Evolutionary conservation across 2,888 invertebrate species (phyloP).

Genomic region (Oscheius sp.): DNA sequence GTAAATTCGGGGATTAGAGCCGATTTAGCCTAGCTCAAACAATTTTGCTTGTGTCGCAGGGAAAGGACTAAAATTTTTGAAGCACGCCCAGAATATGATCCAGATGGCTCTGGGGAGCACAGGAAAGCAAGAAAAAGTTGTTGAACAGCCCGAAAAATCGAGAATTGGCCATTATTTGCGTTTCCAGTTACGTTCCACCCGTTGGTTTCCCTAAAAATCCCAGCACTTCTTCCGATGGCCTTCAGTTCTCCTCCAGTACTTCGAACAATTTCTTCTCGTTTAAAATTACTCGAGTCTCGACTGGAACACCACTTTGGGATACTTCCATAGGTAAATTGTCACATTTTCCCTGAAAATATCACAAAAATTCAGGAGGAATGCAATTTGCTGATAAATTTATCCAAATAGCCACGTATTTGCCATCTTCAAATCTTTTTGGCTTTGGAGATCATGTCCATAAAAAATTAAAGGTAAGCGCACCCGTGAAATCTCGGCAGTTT

Average conservation of each 20-base stretch:
- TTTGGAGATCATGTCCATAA: constrained; percentile 71
- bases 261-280: constrained; percentile 44
- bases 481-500: constrained; percentile 15
- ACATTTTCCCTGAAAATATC: too few species aligned
- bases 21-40: too few species aligned
- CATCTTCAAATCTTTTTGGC: constrained; percentile 66
- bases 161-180: too few species aligned
- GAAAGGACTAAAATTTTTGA: too few species aligned
- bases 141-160: too few species aligned
- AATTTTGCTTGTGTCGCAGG: too few species aligned
- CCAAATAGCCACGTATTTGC: constrained; percentile 67
- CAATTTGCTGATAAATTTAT: constrained; percentile 68
- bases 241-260: constrained; percentile 29
- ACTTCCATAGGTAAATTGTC: constrained; percentile 51
- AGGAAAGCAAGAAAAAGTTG: too few species aligned
- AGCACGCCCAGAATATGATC: too few species aligned
- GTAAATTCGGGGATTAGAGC: too few species aligned
- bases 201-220: constrained; percentile 46
- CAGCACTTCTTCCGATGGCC: constrained; percentile 42
- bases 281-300: constrained; percentile 44
- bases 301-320: constrained; percentile 46
- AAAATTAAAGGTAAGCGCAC: constrained; percentile 56
- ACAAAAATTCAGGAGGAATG: constrained; percentile 67
- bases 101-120: too few species aligned
- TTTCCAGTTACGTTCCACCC: constrained; percentile 46